Evolutionary conservation across 2,113 vertebrate species (phyloP).

Genomic region (Nipponia nippon): DNA sequence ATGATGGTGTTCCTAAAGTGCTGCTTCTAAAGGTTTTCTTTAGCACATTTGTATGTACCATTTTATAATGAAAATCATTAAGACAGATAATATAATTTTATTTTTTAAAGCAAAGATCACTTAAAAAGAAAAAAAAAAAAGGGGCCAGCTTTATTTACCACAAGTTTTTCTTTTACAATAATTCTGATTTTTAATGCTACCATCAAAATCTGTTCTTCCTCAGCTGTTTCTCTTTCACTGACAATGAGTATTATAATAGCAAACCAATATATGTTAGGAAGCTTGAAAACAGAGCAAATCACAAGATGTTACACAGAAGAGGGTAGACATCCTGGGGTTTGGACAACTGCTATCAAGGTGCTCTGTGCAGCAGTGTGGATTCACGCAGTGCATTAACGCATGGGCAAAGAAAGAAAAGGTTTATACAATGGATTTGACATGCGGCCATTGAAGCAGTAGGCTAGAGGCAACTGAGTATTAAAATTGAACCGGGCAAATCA

Average conservation of each 20-base stretch:
- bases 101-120: background rate
- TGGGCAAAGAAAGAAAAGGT: background rate
- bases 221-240: background rate
- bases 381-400: accelerated
- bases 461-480: background rate
- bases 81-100: background rate
- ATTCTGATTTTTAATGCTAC: background rate
- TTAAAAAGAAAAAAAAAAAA: background rate
- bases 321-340: background rate
- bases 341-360: background rate
- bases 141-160: background rate
- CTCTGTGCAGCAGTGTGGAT: background rate
- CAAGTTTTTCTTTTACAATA: background rate
- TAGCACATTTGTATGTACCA: background rate
- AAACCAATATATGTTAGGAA: background rate
- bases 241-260: background rate
- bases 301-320: background rate
- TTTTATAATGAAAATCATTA: background rate
- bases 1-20: background rate
- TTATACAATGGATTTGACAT: background rate
- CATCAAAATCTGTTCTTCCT: background rate
- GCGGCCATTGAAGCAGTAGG: background rate
- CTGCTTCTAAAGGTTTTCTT: background rate
- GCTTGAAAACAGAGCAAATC: background rate
- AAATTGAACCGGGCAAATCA: background rate